These are phyloP conservation scores for Anguilla japonica DNA, from an alignment of 2,113 vertebrate species.

Conservation along the genomic window DNA sequence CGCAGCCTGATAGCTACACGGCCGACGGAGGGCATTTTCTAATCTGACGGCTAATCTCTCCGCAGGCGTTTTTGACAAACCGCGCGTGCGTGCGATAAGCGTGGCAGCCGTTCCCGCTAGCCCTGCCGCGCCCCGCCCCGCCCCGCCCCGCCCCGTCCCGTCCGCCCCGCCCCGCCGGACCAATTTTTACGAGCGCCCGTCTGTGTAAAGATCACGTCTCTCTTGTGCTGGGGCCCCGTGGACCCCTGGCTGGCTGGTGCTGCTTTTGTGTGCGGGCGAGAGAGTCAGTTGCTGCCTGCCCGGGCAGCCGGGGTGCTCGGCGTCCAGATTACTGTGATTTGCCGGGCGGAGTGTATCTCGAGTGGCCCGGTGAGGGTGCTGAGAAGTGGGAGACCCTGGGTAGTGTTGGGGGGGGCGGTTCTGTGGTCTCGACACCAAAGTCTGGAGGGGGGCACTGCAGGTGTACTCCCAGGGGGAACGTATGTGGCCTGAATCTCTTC, in stretches of 20 bases:
- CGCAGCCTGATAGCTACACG: constrained; percentile 54
- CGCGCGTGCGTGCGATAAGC: constrained; percentile 36
- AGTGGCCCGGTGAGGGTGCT: neutral
- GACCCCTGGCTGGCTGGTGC: neutral
- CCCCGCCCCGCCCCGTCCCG: constrained; percentile 30
- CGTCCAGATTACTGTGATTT: neutral
- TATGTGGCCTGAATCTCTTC: no score
- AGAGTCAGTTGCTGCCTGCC: neutral
- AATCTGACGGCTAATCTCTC: constrained; percentile 75
- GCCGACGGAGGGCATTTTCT: constrained; percentile 62
- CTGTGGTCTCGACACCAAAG: no score
- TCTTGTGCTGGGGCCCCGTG: neutral
- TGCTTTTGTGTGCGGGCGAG: neutral
- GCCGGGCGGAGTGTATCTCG: neutral
- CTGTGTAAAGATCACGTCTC: constrained; percentile 36
- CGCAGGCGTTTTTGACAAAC: constrained; percentile 63
- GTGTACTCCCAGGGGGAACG: no score
- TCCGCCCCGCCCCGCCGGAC: constrained; percentile 20
- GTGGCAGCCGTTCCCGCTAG: constrained; percentile 32
- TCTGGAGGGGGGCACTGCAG: no score
- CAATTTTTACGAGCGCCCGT: constrained; percentile 39
- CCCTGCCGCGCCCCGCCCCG: constrained; percentile 25
- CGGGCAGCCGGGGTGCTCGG: neutral
- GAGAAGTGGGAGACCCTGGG: no score
- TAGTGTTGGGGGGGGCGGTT: no score